phyloP scores from a whole-genome alignment of 2,113 vertebrate genomes.

The Chaetodon trifascialis region DNA sequence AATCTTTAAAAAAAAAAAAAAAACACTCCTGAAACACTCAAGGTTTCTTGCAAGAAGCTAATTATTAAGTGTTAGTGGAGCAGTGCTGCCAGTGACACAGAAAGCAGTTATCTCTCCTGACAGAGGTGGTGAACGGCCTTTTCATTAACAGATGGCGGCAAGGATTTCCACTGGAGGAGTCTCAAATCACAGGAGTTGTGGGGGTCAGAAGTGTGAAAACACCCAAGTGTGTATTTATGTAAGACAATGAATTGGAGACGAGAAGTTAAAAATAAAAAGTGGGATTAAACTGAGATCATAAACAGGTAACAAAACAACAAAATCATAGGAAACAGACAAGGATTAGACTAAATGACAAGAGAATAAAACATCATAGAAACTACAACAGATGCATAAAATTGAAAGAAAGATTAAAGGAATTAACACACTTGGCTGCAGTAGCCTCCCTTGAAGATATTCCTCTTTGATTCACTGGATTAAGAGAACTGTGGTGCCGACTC shows the following conservation, averaged over 20 bases:
- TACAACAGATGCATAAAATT: slow-evolving; percentile 19
- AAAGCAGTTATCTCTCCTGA: not conserved
- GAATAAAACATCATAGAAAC: not conserved
- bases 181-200: not conserved
- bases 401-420: not conserved
- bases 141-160: slow-evolving; percentile 2
- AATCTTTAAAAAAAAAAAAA: not conserved
- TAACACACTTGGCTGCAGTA: not conserved
- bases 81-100: not conserved
- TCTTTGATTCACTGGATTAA: slow-evolving; percentile 3
- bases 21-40: not conserved
- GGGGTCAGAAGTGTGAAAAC: not conserved
- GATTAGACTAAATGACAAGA: not conserved
- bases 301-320: not conserved
- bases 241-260: not conserved
- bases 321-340: not conserved
- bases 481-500: not conserved
- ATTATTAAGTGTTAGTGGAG: not conserved
- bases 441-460: not conserved
- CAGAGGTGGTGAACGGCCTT: not conserved
- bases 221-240: not conserved
- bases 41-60: not conserved
- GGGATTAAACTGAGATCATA: not conserved
- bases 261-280: not conserved
- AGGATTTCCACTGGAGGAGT: not conserved